These are phyloP conservation scores for Apoda limacodes DNA, from an alignment of 2,888 invertebrate species.

Conservation along the genomic window DNA sequence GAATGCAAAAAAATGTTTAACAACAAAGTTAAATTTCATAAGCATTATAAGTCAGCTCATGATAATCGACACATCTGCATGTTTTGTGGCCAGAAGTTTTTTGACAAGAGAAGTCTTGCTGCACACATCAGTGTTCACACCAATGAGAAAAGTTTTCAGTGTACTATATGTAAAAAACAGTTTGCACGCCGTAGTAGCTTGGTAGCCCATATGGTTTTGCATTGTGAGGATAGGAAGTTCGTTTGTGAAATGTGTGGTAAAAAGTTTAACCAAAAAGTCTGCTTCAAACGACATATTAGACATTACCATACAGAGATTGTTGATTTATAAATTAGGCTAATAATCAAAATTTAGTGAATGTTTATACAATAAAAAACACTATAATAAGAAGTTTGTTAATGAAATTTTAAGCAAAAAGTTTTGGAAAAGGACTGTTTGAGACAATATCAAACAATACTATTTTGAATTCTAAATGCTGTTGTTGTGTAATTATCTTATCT, in stretches of 20 bases:
- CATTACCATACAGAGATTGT: too few species aligned
- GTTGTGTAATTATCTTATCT: too few species aligned
- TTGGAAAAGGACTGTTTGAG: too few species aligned
- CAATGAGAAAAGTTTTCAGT: slow-evolving; percentile 33
- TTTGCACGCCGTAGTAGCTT: slow-evolving; percentile 23
- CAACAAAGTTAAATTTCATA: slow-evolving; percentile 18
- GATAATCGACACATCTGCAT: slow-evolving; percentile 18
- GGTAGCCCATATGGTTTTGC: slow-evolving; percentile 23
- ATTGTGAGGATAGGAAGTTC: slow-evolving; percentile 18
- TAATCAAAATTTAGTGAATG: too few species aligned
- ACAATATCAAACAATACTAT: too few species aligned
- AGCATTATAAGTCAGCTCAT: slow-evolving; percentile 23
- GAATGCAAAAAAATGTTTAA: slow-evolving; percentile 26
- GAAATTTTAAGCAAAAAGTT: too few species aligned
- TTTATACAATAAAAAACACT: too few species aligned
- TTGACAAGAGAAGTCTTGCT: slow-evolving; percentile 33
- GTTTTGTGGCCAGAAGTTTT: slow-evolving; percentile 28
- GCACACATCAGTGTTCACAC: slow-evolving; percentile 40
- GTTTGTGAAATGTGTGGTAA: slow-evolving; percentile 14
- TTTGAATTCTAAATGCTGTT: too few species aligned
- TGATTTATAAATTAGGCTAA: too few species aligned
- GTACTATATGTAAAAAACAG: slow-evolving; percentile 30
- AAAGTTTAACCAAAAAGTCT: slow-evolving; percentile 11
- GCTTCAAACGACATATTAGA: slow-evolving; percentile 14
- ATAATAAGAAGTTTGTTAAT: too few species aligned